These are phyloP conservation scores for Picathartes gymnocephalus DNA, from an alignment of 2,113 vertebrate species.

Conservation along the genomic window DNA sequence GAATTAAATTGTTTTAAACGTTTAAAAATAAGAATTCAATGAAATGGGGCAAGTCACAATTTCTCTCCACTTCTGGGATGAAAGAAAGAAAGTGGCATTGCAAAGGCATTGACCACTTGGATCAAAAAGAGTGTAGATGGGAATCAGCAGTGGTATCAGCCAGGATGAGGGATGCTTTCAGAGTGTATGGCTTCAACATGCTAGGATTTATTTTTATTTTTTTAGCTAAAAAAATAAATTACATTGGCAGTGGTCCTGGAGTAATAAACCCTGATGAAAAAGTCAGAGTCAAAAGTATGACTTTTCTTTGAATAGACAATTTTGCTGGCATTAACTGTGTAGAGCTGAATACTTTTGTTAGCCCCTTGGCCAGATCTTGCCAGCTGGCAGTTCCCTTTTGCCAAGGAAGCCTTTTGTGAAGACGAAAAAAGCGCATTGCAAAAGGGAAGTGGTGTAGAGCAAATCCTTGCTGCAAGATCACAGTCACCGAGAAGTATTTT, in stretches of 20 bases:
- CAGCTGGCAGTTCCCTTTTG: conserved; percentile 45
- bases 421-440: conserved; percentile 3
- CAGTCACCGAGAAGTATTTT: background rate
- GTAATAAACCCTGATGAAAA: background rate
- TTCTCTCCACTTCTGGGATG: background rate
- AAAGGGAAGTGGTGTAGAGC: background rate
- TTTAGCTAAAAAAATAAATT: background rate
- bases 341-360: conserved; percentile 8
- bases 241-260: background rate
- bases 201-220: background rate
- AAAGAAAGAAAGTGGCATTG: background rate
- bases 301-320: conserved; percentile 35
- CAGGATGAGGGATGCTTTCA: background rate
- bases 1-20: background rate
- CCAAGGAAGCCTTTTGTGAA: conserved; percentile 55
- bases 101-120: background rate
- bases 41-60: background rate
- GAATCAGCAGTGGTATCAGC: background rate
- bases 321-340: background rate
- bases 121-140: background rate
- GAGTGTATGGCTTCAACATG: background rate
- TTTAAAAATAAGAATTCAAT: background rate
- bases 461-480: conserved; percentile 34
- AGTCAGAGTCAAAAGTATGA: background rate
- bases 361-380: conserved; percentile 30